Base-by-base conservation (phyloP, 2,888 invertebrate species). In the Leistus spinibarbis region DNA sequence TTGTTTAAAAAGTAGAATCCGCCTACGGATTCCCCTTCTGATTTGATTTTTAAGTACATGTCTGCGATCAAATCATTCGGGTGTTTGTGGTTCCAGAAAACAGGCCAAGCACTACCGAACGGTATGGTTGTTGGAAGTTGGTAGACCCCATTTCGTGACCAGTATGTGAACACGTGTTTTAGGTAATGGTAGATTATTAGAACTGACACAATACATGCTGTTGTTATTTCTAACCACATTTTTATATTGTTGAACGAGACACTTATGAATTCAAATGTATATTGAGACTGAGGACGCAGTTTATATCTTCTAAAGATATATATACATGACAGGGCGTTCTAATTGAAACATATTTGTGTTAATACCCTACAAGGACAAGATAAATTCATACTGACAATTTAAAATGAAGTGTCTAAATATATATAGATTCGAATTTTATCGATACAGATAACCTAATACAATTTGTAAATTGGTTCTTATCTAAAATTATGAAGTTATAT, bases 1-100 rank as follows among this genome's bases (percentile, higher is more conserved):
- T 63, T 63, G 9, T 7, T 63, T 22, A 63, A 22, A n/a, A 63
- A 63, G 23, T 63, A 63, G n/a, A 63, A 20, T 9, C 63, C 63
- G 9, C 16, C 63, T 3, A n/a, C 4, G 1, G 63, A 16, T 22
- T 63, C 22, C 7, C 23, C n/a, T 22, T 22, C 13, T n/a, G 63
- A 19, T 63, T 63, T 63, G 22, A 63, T 19, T 63, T 20, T 4
- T 17, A 19, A 20, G 23, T 63, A 63, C 17, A n/a, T n/a, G 2
- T 63, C 22, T 10, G n/a, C 9, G 23, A 63, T 22, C 1, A 63
- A 17, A 22, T 63, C 20, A 63, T n/a, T 22, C 4, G 19, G 10
- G 19, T 17, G 17, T 62, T 62, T 2, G 3, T 20, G 10, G 20
- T 22, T 22, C 22, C 62, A 20, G 13, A 62, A 17, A 20, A 62